Evolutionary conservation across 2,888 invertebrate genomes (phyloP).

Genomic region (Ernsta delagoae): DNA sequence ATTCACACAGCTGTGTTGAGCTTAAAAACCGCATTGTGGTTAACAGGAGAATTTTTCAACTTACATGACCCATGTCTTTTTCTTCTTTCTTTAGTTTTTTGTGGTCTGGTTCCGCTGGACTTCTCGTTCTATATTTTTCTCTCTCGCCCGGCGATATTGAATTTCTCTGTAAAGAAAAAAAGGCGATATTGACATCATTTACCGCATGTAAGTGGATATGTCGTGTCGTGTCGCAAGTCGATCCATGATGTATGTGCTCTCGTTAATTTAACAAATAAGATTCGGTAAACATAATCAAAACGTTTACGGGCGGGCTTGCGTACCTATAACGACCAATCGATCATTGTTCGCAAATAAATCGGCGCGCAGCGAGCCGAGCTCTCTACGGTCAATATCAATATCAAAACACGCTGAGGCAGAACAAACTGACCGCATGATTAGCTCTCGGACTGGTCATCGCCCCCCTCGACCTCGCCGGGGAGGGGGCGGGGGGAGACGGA

Average conservation of each 20-base stretch:
- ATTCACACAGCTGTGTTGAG: slow-evolving; percentile 19
- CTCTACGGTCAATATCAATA: slow-evolving; percentile 83
- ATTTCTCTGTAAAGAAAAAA: slow-evolving; percentile 88
- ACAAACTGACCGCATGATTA: slow-evolving; percentile 85
- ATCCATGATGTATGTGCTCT: slow-evolving; percentile 52
- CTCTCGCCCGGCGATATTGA: slow-evolving; percentile 93
- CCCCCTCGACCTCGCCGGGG: slow-evolving; percentile 54
- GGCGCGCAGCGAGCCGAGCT: slow-evolving; percentile 79
- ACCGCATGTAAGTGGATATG: slow-evolving; percentile 27
- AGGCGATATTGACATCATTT: slow-evolving; percentile 40
- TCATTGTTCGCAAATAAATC: slow-evolving; percentile 85
- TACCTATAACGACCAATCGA: slow-evolving; percentile 81
- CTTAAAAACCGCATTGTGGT: slow-evolving; percentile 27
- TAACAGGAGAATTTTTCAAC: slow-evolving; percentile 55
- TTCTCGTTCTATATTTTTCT: slow-evolving; percentile 93
- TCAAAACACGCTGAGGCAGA: slow-evolving; percentile 85
- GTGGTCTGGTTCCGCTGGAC: slow-evolving; percentile 89
- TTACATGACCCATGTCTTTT: slow-evolving; percentile 92
- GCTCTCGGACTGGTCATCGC: slow-evolving; percentile 81
- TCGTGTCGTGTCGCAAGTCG: slow-evolving; percentile 32
- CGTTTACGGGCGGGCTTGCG: slow-evolving; percentile 73
- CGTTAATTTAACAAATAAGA: slow-evolving; percentile 70
- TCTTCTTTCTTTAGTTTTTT: slow-evolving; percentile 93
- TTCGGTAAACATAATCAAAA: slow-evolving; percentile 80
- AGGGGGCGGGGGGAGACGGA: slow-evolving; percentile 49